Evolutionary conservation across 2,113 vertebrate genomes (phyloP).

Genomic region (Hemibagrus wyckioides): DNA sequence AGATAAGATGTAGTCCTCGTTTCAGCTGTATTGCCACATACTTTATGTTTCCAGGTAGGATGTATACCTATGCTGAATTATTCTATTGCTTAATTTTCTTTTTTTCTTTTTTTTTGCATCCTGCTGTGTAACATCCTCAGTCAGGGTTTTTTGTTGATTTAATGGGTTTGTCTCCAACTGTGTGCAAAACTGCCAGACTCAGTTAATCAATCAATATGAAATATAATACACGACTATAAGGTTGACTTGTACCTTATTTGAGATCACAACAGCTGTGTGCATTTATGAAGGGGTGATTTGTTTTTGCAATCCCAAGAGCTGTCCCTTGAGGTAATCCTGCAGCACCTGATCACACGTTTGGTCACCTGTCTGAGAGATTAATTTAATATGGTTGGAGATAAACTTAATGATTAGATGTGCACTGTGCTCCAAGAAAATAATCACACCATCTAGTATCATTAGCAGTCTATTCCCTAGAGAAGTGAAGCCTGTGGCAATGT

Average conservation of each 20-base stretch:
- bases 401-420: conserved; percentile 54
- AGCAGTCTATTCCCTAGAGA: conserved; percentile 46
- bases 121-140: conserved; percentile 7
- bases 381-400: conserved; percentile 51
- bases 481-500: conserved; percentile 39
- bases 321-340: conserved; percentile 18
- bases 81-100: background rate
- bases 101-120: background rate
- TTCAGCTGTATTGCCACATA: background rate
- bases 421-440: conserved; percentile 55
- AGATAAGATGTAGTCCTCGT: background rate
- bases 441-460: conserved; percentile 56
- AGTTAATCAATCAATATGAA: conserved; percentile 22
- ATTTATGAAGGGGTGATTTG: conserved; percentile 23
- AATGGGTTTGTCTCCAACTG: conserved; percentile 11
- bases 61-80: background rate
- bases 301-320: conserved; percentile 32
- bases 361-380: conserved; percentile 56
- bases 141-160: background rate
- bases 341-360: conserved; percentile 45
- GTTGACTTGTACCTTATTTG: conserved; percentile 25
- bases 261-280: conserved; percentile 20
- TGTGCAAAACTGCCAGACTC: conserved; percentile 7
- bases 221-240: background rate
- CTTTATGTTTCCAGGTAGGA: background rate